These are phyloP conservation scores for Urophycis tenuis DNA, from an alignment of 2,797 vertebrate genomes.

Conservation along the genomic window DNA sequence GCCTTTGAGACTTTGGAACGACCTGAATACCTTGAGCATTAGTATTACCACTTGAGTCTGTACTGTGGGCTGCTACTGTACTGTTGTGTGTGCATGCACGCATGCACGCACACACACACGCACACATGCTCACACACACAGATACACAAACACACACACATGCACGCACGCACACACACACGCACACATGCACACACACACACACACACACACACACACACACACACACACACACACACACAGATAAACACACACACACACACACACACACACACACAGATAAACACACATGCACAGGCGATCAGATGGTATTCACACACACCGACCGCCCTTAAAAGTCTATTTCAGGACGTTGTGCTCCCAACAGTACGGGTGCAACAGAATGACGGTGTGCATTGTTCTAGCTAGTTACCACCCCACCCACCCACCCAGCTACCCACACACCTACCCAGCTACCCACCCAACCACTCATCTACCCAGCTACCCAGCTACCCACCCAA, in stretches of 20 bases:
- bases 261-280: no score
- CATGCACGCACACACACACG: no score
- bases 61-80: slow-evolving; percentile 29
- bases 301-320: slow-evolving; percentile 18
- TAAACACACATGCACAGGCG: slow-evolving; percentile 20
- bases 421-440: not conserved
- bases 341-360: slow-evolving; percentile 25
- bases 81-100: no score
- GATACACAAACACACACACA: no score
- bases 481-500: no score
- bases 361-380: slow-evolving; percentile 15
- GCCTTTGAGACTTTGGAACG: not conserved
- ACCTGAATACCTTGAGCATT: slow-evolving; percentile 1
- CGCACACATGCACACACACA: no score
- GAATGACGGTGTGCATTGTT: slow-evolving; percentile 6
- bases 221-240: no score
- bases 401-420: not conserved
- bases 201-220: no score
- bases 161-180: no score
- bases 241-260: no score
- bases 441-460: no score
- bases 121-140: no score
- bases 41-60: slow-evolving; percentile 21
- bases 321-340: slow-evolving; percentile 1
- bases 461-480: not conserved